Conservation (phyloP, 2,888 invertebrate species). For the Agapostemon virescens region DNA sequence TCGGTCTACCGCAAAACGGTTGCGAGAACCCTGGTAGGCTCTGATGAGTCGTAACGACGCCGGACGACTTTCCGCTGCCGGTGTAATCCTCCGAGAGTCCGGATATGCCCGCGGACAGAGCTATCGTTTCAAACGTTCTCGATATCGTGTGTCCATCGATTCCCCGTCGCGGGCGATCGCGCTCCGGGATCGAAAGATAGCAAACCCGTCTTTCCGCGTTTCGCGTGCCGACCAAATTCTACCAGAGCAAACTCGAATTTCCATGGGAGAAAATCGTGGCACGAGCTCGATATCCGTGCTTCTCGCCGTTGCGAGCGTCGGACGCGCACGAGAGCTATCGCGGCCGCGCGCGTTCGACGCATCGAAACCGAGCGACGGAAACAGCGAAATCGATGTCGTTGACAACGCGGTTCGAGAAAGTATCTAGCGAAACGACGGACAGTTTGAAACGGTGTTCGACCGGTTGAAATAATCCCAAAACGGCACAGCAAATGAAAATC, state of each 20-base stretch:
- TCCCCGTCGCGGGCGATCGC: neutral
- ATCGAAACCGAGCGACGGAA: too few species aligned
- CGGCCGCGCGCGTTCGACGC: too few species aligned
- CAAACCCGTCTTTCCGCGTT: neutral
- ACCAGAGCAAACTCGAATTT: neutral
- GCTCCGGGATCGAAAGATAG: neutral
- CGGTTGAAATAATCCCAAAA: too few species aligned
- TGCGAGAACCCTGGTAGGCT: slow-evolving; percentile 83
- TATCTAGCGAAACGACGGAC: too few species aligned
- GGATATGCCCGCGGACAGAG: slow-evolving; percentile 63
- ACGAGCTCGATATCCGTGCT: neutral
- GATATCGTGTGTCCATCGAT: neutral
- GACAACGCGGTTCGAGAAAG: too few species aligned
- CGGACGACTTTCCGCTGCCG: slow-evolving; percentile 74
- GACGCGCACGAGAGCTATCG: too few species aligned
- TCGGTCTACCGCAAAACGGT: slow-evolving; percentile 79
- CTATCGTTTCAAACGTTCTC: slow-evolving; percentile 42
- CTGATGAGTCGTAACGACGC: slow-evolving; percentile 77
- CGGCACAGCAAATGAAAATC: too few species aligned
- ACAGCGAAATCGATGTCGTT: too few species aligned
- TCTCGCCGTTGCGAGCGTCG: too few species aligned
- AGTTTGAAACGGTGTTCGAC: too few species aligned
- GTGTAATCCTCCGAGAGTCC: slow-evolving; percentile 74
- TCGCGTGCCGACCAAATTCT: neutral
- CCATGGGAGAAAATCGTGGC: neutral